phyloP scores from a whole-genome alignment of 2,797 vertebrate genomes.

The Catostomus latipinnis region DNA sequence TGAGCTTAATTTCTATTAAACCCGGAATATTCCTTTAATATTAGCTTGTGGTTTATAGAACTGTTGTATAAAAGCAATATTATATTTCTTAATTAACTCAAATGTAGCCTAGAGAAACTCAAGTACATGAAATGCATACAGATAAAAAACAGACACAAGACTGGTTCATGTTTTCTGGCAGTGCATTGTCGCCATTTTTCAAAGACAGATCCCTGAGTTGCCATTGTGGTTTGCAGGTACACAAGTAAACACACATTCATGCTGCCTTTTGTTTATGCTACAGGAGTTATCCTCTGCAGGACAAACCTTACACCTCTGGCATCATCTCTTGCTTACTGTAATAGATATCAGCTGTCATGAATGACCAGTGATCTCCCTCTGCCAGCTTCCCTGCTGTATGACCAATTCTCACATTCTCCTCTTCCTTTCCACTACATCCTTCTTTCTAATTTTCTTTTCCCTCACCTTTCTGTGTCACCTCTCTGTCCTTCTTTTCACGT shows the following conservation, averaged over 20 bases:
- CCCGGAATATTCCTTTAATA: too few relatives aligned
- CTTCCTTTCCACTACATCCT: not conserved
- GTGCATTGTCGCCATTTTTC: not conserved
- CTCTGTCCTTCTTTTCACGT: not conserved
- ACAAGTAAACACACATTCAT: not conserved
- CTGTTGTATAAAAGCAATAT: too few relatives aligned
- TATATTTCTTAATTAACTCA: not conserved
- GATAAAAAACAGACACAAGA: not conserved
- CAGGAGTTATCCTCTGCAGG: constrained; percentile 9
- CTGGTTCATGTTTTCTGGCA: not conserved
- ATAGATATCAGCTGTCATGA: constrained; percentile 24
- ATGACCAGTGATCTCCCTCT: constrained; percentile 3
- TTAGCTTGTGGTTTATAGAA: too few relatives aligned
- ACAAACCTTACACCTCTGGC: constrained; percentile 20
- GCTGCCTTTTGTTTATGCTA: not conserved
- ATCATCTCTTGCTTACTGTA: constrained; percentile 24
- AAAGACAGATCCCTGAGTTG: not conserved
- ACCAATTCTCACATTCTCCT: not conserved
- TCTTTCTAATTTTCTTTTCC: not conserved
- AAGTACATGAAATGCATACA: not conserved
- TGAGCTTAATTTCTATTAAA: too few relatives aligned
- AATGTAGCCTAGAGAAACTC: not conserved
- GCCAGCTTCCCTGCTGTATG: not conserved
- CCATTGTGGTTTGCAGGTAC: constrained; percentile 2
- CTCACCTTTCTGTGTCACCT: constrained; percentile 11